Evolutionary conservation across 1,140 invertebrate genomes (phyloP).

Genomic region (Hyles euphorbiae): DNA sequence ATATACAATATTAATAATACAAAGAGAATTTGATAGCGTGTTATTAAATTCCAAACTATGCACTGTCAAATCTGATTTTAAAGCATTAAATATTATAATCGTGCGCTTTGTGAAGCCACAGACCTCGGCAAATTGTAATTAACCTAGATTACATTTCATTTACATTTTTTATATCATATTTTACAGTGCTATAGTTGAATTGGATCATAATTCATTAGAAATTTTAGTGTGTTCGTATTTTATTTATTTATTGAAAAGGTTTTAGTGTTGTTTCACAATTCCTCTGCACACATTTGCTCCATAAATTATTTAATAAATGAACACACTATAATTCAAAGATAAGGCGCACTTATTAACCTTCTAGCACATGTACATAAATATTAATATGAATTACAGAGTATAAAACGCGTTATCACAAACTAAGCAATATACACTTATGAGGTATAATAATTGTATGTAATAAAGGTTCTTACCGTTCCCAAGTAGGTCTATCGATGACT

Average conservation of each 20-base stretch:
- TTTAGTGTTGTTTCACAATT: not conserved
- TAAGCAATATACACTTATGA: constrained; percentile 1
- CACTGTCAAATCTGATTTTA: too few relatives aligned
- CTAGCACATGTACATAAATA: not conserved
- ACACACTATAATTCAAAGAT: not conserved
- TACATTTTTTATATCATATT: too few relatives aligned
- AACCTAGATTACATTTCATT: too few relatives aligned
- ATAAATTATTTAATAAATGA: constrained; percentile 3
- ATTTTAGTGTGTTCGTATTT: too few relatives aligned
- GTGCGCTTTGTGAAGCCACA: too few relatives aligned
- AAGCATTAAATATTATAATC: too few relatives aligned
- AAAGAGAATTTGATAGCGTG: too few relatives aligned
- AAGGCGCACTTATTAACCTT: not conserved
- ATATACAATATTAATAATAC: too few relatives aligned
- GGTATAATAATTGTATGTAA: constrained; percentile 1
- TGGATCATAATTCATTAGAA: too few relatives aligned
- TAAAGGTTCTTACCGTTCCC: constrained; percentile 59
- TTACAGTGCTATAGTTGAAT: too few relatives aligned
- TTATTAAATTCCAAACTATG: too few relatives aligned
- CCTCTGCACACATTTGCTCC: not conserved
- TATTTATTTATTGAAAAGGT: constrained; percentile 4
- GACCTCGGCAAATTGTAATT: too few relatives aligned
- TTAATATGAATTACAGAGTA: not conserved
- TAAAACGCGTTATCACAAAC: not conserved
- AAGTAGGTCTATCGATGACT: constrained; percentile 63